phyloP scores from a whole-genome alignment of 2,113 vertebrate species.

The Brienomyrus longianalis region DNA sequence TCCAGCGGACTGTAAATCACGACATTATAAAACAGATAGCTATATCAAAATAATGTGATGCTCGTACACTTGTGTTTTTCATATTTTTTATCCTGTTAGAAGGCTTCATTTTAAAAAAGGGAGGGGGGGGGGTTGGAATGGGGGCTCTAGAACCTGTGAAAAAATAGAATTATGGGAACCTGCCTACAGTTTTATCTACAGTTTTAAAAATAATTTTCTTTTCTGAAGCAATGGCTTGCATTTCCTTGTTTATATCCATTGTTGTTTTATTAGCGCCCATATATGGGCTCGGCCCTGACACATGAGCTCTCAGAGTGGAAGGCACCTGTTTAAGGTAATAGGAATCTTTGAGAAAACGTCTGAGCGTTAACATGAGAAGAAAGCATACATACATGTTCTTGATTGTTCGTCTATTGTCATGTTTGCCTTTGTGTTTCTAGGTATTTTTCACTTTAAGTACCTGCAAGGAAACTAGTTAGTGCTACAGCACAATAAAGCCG shows the following conservation, averaged over 20 bases:
- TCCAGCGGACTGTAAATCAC: neutral
- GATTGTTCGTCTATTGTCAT: neutral
- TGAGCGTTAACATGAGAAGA: neutral
- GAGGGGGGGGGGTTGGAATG: neutral
- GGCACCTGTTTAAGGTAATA: neutral
- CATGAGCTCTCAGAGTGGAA: neutral
- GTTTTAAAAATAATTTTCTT: neutral
- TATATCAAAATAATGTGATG: neutral
- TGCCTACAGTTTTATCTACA: neutral
- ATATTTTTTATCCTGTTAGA: neutral
- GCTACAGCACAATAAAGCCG: neutral
- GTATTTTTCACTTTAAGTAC: neutral
- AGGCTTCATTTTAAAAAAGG: neutral
- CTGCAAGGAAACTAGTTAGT: neutral
- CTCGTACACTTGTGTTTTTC: neutral
- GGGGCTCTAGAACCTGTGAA: neutral
- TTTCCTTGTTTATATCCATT: neutral
- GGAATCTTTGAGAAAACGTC: slow-evolving; percentile 45
- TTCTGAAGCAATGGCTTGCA: neutral
- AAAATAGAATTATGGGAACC: neutral
- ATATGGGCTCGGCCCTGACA: neutral
- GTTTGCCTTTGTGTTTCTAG: neutral
- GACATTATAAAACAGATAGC: neutral
- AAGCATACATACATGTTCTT: neutral
- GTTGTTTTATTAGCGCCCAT: neutral